Evolutionary conservation across 2,888 invertebrate genomes (phyloP).

Genomic region (Calameuta pallipes): DNA sequence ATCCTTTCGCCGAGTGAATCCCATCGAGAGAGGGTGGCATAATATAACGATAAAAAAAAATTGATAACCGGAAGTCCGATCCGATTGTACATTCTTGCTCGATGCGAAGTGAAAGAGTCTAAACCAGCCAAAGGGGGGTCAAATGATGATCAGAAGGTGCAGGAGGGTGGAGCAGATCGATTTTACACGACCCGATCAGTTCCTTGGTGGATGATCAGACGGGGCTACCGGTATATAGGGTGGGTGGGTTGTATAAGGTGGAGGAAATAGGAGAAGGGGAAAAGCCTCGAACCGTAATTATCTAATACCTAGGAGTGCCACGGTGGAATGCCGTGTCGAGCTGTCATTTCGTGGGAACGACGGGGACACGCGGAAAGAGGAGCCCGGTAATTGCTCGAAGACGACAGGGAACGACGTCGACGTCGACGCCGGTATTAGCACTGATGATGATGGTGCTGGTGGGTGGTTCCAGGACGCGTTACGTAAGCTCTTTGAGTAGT

Average conservation of each 20-base stretch:
- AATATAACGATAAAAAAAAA: neutral
- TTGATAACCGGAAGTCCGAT: neutral
- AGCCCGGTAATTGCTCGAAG: conserved; percentile 9
- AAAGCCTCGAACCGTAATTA: conserved; percentile 40
- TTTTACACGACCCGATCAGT: neutral
- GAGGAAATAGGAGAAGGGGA: conserved; percentile 31
- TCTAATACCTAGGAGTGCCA: conserved; percentile 46
- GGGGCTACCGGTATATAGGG: neutral
- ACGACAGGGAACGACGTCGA: neutral
- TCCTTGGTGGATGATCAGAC: neutral
- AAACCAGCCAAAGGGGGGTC: neutral
- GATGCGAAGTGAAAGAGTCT: neutral
- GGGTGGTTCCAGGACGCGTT: neutral
- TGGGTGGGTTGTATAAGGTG: conserved; percentile 30
- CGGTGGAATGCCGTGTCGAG: conserved; percentile 41
- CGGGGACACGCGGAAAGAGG: conserved; percentile 18
- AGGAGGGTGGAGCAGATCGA: neutral
- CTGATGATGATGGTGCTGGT: neutral
- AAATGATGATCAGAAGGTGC: neutral
- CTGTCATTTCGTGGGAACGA: conserved; percentile 34
- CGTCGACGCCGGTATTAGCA: neutral
- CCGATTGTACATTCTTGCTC: neutral
- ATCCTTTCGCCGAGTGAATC: neutral
- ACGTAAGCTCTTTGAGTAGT: neutral
- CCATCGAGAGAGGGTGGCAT: neutral